Conservation (phyloP, 2,113 vertebrate genomes). For the Chunga burmeisteri region DNA sequence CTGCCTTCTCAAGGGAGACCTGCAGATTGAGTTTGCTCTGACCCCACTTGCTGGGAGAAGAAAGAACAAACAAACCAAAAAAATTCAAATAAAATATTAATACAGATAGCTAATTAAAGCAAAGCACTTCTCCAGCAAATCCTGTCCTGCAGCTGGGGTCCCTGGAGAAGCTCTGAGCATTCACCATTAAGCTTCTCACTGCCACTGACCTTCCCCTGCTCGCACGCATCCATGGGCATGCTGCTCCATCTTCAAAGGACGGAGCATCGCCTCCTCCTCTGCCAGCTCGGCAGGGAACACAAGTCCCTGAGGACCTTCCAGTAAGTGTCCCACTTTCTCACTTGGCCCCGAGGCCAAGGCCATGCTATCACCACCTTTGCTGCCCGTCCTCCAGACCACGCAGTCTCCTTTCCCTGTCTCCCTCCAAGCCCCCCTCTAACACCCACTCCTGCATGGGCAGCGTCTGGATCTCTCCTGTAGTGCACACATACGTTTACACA, state of each 20-base stretch:
- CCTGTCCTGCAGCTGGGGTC: neutral
- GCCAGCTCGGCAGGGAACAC: neutral
- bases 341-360: neutral
- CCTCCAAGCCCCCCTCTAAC: neutral
- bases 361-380: neutral
- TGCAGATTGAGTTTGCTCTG: neutral
- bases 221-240: rapidly evolving
- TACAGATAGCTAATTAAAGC: neutral
- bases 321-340: neutral
- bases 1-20: neutral
- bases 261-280: neutral
- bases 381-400: neutral
- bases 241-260: neutral
- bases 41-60: neutral
- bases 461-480: neutral
- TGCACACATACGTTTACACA: rapidly evolving
- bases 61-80: neutral
- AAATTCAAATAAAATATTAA: constrained; percentile 14
- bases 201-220: neutral
- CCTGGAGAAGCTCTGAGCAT: neutral
- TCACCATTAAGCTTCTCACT: neutral
- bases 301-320: neutral
- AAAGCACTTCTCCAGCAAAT: neutral
- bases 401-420: neutral
- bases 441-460: rapidly evolving